These are phyloP conservation scores for Spialia ferax DNA, from an alignment of 2,888 invertebrate species.

Conservation along the genomic window DNA sequence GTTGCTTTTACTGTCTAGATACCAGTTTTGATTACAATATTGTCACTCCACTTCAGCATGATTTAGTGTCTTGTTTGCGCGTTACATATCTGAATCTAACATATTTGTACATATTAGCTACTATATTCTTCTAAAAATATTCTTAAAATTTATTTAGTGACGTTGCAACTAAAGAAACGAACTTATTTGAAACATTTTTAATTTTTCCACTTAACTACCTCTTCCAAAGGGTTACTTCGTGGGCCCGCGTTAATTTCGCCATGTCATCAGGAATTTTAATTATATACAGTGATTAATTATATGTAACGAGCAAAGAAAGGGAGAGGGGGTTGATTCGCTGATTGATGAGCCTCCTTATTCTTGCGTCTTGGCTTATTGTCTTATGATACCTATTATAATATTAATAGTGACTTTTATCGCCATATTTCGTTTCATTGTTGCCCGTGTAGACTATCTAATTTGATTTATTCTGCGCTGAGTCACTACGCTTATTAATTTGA, in stretches of 20 bases:
- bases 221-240: conserved; percentile 54
- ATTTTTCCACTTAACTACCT: conserved; percentile 29
- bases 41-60: not conserved
- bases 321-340: conserved; percentile 65
- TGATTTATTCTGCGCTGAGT: conserved; percentile 77
- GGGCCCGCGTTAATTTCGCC: conserved; percentile 64
- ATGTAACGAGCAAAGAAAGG: conserved; percentile 72
- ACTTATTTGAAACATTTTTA: conserved; percentile 22
- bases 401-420: conserved; percentile 81
- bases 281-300: conserved; percentile 84
- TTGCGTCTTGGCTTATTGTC: conserved; percentile 73
- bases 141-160: conserved; percentile 23
- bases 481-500: conserved; percentile 80
- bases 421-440: conserved; percentile 78
- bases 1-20: conserved; percentile 22
- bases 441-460: conserved; percentile 71
- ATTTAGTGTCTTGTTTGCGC: not conserved
- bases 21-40: conserved; percentile 7
- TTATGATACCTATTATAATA: conserved; percentile 50
- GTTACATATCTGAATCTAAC: no score
- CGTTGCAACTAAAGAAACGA: conserved; percentile 18
- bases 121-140: not conserved
- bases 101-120: no score
- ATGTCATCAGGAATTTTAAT: conserved; percentile 84
- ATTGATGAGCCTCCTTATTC: conserved; percentile 79